Evolutionary conservation across 2,888 invertebrate species (phyloP).

Genomic region (Parnassius orleans): DNA sequence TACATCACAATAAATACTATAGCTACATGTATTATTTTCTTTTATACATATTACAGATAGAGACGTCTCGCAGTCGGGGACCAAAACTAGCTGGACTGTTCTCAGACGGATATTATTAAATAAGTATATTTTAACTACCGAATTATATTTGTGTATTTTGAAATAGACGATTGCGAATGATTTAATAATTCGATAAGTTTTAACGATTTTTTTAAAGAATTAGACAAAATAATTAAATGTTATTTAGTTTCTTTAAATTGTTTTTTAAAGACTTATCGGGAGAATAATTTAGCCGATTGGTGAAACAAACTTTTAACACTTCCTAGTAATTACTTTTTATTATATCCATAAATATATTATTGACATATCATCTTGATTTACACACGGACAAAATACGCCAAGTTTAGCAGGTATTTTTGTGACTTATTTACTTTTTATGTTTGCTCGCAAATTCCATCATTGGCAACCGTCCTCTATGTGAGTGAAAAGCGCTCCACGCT

Average conservation of each 20-base stretch:
- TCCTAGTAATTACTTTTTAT: too few relatives aligned
- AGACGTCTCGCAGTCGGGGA: conserved; percentile 6
- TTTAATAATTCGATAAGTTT: background rate
- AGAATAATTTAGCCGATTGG: too few relatives aligned
- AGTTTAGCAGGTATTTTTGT: too few relatives aligned
- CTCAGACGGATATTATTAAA: background rate
- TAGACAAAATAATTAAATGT: too few relatives aligned
- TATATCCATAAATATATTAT: too few relatives aligned
- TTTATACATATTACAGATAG: conserved; percentile 22
- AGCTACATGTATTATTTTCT: conserved; percentile 44
- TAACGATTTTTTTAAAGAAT: too few relatives aligned
- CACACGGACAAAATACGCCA: too few relatives aligned
- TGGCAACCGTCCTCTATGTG: background rate
- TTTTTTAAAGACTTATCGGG: too few relatives aligned
- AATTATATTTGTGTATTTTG: background rate
- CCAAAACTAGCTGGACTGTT: background rate
- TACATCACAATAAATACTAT: conserved; percentile 77
- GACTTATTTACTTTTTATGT: too few relatives aligned
- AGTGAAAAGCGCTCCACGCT: background rate
- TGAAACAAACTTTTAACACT: too few relatives aligned
- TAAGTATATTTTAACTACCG: conserved; percentile 6
- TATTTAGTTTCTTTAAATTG: too few relatives aligned
- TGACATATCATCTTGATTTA: too few relatives aligned
- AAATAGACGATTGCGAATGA: conserved; percentile 17
- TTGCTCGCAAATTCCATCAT: background rate